Conservation (phyloP, 2,888 invertebrate species). For the Cryptus viduatorius region DNA sequence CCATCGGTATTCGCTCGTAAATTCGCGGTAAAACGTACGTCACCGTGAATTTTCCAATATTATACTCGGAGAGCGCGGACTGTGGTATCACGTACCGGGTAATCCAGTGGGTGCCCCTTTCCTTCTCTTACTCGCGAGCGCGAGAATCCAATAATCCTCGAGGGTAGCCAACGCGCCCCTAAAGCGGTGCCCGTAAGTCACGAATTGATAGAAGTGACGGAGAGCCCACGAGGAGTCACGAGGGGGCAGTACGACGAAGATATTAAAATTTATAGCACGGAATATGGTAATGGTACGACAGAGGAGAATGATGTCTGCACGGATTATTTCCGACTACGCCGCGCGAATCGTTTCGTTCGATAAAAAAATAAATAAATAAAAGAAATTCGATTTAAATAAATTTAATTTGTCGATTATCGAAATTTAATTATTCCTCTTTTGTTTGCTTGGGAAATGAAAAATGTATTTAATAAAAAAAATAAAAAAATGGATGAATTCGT, state of each 20-base stretch:
- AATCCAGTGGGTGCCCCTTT: no score
- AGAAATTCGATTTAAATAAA: not conserved
- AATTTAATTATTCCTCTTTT: not conserved
- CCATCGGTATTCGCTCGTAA: slow-evolving; percentile 12
- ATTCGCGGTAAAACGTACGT: slow-evolving; percentile 43
- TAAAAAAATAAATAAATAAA: not conserved
- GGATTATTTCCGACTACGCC: slow-evolving; percentile 28
- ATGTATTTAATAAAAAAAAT: not conserved
- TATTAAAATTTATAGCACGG: slow-evolving; percentile 60
- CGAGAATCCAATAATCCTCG: slow-evolving; percentile 55
- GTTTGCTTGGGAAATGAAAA: not conserved
- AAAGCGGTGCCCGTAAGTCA: slow-evolving; percentile 49
- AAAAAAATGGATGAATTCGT: not conserved
- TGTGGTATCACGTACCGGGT: slow-evolving; percentile 5
- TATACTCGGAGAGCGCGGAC: not conserved
- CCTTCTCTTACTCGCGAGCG: not conserved
- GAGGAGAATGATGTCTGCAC: slow-evolving; percentile 11
- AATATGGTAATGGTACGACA: slow-evolving; percentile 48
- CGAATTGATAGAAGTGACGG: slow-evolving; percentile 40
- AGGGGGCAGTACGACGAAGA: slow-evolving; percentile 21
- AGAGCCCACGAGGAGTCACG: not conserved
- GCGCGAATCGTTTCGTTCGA: slow-evolving; percentile 10
- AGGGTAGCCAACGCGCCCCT: slow-evolving; percentile 25
- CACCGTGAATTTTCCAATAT: slow-evolving; percentile 45
- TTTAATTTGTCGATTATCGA: not conserved